phyloP scores from a whole-genome alignment of 2,888 invertebrate genomes.

The Baccha elongata region DNA sequence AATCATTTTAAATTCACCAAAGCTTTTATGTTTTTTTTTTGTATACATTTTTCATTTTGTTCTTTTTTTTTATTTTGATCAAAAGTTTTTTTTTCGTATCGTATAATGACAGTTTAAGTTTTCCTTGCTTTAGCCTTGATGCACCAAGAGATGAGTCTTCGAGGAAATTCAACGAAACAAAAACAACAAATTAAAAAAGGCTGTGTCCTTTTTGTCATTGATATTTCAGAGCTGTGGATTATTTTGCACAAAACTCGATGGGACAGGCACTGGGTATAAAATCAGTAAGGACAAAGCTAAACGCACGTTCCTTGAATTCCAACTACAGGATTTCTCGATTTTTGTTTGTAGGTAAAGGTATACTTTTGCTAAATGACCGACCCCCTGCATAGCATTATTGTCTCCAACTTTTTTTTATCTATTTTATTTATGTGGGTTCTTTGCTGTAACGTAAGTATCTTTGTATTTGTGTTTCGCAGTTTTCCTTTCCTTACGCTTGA shows the following conservation, averaged over 20 bases:
- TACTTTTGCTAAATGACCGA: background rate
- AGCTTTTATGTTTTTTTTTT: conserved; percentile 20
- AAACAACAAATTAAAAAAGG: background rate
- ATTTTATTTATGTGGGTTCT: conserved; percentile 6
- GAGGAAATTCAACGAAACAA: background rate
- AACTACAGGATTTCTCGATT: background rate
- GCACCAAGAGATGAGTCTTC: background rate
- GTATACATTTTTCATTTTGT: background rate
- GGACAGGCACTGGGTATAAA: conserved; percentile 22
- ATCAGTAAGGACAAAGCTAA: conserved; percentile 13
- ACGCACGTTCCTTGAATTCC: conserved; percentile 5
- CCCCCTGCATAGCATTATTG: background rate
- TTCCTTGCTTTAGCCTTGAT: background rate
- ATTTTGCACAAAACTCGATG: conserved; percentile 1
- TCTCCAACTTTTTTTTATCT: background rate
- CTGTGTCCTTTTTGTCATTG: background rate
- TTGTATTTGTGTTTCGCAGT: background rate
- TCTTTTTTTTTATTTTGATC: background rate
- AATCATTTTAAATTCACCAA: conserved; percentile 41
- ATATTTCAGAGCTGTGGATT: background rate
- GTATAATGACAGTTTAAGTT: conserved; percentile 14
- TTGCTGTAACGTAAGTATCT: background rate
- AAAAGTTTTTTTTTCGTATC: background rate
- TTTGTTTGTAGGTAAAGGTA: background rate
- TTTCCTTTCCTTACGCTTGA: background rate